Conservation (phyloP, 2,113 vertebrate genomes). For the Rhombomys opimus region DNA sequence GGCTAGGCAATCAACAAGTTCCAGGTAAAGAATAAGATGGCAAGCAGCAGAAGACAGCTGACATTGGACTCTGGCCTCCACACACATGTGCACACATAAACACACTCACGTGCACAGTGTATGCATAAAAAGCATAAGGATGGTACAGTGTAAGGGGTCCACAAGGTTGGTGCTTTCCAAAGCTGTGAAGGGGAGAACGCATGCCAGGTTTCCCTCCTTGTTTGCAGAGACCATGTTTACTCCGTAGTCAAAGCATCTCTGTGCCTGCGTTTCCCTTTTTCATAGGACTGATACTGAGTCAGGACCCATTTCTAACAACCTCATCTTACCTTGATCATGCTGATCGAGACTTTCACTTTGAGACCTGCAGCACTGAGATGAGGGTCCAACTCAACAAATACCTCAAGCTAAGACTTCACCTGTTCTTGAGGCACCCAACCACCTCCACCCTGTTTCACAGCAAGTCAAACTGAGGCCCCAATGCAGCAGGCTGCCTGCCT, state of each 20-base stretch:
- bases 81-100: background rate
- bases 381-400: background rate
- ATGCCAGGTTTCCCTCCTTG: background rate
- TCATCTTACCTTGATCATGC: background rate
- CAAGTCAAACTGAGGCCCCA: constrained; percentile 24
- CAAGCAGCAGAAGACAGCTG: background rate
- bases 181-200: background rate
- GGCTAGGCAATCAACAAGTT: background rate
- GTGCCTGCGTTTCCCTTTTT: background rate
- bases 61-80: background rate
- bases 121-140: background rate
- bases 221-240: background rate
- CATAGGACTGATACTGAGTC: background rate
- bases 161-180: background rate
- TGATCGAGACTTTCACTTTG: background rate
- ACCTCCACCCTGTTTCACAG: background rate
- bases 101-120: too few relatives aligned
- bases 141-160: background rate
- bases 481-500: background rate
- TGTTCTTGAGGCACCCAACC: background rate
- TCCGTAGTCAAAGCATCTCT: background rate
- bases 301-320: background rate
- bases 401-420: background rate
- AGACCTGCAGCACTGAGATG: background rate
- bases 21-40: background rate